A percentile compares a stretch with the other conserved stretches of the same genome.
Conservation (phyloP, 1,140 invertebrate genomes). For the honey bee (Apis mellifera) region DNA sequence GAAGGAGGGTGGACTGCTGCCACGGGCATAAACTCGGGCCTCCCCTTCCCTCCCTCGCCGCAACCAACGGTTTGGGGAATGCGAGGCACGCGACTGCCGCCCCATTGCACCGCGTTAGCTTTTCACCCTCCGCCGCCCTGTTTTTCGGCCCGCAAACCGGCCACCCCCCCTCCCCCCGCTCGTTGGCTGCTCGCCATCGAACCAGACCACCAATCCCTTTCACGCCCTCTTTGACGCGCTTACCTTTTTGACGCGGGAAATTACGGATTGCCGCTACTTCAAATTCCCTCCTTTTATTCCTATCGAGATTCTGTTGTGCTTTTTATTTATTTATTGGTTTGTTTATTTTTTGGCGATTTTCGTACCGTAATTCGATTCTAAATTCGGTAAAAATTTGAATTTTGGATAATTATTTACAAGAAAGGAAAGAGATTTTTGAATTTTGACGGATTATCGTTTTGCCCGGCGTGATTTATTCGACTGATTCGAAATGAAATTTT, state of each 20-base stretch:
- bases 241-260: conserved; percentile 55
- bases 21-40: conserved; percentile 39
- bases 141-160: conserved; percentile 3
- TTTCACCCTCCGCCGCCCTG: conserved; percentile 41
- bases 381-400: too few species aligned
- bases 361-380: too few species aligned
- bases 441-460: conserved; percentile 4
- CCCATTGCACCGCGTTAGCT: conserved; percentile 72
- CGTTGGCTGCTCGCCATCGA: conserved; percentile 69
- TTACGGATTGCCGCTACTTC: conserved; percentile 29
- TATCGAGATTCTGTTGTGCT: background rate
- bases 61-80: conserved; percentile 58
- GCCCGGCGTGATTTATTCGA: conserved; percentile 2
- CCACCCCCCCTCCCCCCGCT: background rate
- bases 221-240: conserved; percentile 30
- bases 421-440: background rate
- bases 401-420: too few species aligned
- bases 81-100: conserved; percentile 72
- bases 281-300: background rate
- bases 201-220: conserved; percentile 57
- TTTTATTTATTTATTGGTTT: too few species aligned
- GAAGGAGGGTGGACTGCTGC: conserved; percentile 42
- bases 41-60: background rate
- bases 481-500: background rate
- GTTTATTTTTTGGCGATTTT: too few species aligned